Base-by-base conservation (phyloP, 2,888 invertebrate species). In the Drosophila ezoana region DNA sequence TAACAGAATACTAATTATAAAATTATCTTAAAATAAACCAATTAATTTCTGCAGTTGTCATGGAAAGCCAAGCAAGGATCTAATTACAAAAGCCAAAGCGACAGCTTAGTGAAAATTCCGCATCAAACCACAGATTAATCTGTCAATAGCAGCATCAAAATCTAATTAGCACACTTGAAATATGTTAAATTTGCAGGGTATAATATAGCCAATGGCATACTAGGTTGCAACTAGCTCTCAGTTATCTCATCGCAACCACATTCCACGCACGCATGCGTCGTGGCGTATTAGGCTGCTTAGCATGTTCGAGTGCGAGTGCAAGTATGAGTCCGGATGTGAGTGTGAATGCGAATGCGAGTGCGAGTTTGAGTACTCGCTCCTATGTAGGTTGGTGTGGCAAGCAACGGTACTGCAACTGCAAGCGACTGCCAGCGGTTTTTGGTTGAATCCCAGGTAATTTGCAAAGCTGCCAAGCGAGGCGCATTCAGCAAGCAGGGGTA, bases 331-430 rank as follows among this genome's bases (percentile, higher is more conserved):
- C 10, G 51, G 28, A 20, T 69, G 38, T 52, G 35, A 20, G 8
- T 59, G 43, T 35, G 33, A 40, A 3, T 51, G 59, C 10, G 44
- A 40, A 38, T 48, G 61, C 49, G 57, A 44, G 60, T 67, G 65
- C 45, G 47, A 70, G 75, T 64, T 59, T 70, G 59, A 76, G 64
- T 64, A 56, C 58, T 59, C 57, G 79, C 75, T 63, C 68, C 69
- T 76, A 81, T 87, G 82, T 82, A 88, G 83, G 83, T 84, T 88
- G 83, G 83, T 84, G 83, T 88, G 83, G 88, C 83, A 84, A 83
- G 47, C 88, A 84, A 84, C 83, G 83, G 83, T 86, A 84, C 75
- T 72, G 52, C 58, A 64, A 70, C 60, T 48, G 65, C 74, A 62
- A 28, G 58, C 57, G 37, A 61, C 76, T 71, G 68, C 51, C 77